A percentile compares a stretch with the other conserved stretches of the same genome.
Conservation (phyloP, 2,888 invertebrate species). For the Hyppa rectilinea region DNA sequence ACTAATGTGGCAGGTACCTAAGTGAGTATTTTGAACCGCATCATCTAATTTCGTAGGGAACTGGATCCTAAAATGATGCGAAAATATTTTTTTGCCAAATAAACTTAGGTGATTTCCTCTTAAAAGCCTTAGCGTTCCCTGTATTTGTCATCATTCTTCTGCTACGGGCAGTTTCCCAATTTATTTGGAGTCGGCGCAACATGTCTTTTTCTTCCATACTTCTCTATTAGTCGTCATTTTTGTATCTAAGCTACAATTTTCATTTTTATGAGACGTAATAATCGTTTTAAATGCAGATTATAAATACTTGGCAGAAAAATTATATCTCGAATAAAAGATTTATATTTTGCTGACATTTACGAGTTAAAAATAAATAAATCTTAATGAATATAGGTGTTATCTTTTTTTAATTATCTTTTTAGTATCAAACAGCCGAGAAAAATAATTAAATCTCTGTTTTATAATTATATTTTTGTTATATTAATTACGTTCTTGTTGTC, state of each 20-base stretch:
- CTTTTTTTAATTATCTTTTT: conserved; percentile 14
- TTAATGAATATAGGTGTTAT: background rate
- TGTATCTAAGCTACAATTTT: background rate
- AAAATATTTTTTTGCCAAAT: background rate
- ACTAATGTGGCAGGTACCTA: no score
- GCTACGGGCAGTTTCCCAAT: no score
- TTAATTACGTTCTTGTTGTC: background rate
- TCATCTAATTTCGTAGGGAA: background rate
- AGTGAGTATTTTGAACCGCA: background rate
- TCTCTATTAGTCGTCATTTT: no score
- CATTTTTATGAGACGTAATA: background rate
- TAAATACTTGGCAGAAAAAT: background rate
- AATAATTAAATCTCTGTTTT: background rate
- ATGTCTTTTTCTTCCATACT: no score
- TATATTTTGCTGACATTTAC: conserved; percentile 11
- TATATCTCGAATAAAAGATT: background rate
- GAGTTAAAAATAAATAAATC: conserved; percentile 21
- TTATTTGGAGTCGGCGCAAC: no score
- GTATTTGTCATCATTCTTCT: no score
- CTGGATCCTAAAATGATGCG: background rate
- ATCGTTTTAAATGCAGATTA: conserved; percentile 15
- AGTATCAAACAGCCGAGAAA: conserved; percentile 1
- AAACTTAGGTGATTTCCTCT: background rate
- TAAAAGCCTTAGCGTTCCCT: background rate
- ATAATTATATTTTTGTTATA: conserved; percentile 2